A percentile compares a stretch with the other conserved stretches of the same genome.
Evolutionary conservation across 2,113 vertebrate genomes (phyloP).

Genomic region (Melanotaenia duboulayi): DNA sequence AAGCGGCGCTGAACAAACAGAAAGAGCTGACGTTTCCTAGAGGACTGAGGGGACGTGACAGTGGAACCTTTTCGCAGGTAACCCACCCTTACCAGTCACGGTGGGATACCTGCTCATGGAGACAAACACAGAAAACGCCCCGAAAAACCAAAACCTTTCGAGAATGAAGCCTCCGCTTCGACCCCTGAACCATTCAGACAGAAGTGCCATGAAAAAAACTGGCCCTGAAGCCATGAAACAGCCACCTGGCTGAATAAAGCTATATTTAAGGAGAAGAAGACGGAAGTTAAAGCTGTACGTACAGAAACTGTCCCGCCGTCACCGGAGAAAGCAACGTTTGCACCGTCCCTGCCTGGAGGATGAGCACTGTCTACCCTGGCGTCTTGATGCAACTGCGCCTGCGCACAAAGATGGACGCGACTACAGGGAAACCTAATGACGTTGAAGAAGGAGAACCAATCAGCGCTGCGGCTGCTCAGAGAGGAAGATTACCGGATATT

Average conservation of each 20-base stretch:
- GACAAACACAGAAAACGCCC: background rate
- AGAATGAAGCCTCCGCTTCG: background rate
- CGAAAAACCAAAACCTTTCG: slow-evolving; percentile 1
- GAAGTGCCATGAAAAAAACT: background rate
- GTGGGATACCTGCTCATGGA: background rate
- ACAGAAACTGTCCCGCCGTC: background rate
- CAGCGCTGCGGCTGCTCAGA: background rate
- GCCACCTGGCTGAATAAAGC: too few relatives aligned
- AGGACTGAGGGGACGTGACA: background rate
- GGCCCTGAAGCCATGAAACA: too few relatives aligned
- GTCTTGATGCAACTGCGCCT: slow-evolving; percentile 34
- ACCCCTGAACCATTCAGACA: slow-evolving; percentile 6
- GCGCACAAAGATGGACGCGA: slow-evolving; percentile 30
- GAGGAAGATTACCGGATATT: background rate
- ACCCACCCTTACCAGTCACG: background rate
- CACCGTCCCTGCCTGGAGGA: background rate
- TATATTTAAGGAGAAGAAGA: background rate
- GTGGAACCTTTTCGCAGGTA: background rate
- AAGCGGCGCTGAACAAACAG: slow-evolving; percentile 56
- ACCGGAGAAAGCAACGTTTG: background rate
- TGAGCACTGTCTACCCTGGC: background rate
- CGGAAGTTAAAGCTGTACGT: background rate
- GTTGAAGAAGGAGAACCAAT: slow-evolving; percentile 54
- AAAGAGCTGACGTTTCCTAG: slow-evolving; percentile 57
- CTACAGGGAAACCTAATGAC: slow-evolving; percentile 71